A percentile compares a stretch with the other conserved stretches of the same genome.
phyloP scores from a whole-genome alignment of 2,888 invertebrate species.

The Morpho achilles region DNA sequence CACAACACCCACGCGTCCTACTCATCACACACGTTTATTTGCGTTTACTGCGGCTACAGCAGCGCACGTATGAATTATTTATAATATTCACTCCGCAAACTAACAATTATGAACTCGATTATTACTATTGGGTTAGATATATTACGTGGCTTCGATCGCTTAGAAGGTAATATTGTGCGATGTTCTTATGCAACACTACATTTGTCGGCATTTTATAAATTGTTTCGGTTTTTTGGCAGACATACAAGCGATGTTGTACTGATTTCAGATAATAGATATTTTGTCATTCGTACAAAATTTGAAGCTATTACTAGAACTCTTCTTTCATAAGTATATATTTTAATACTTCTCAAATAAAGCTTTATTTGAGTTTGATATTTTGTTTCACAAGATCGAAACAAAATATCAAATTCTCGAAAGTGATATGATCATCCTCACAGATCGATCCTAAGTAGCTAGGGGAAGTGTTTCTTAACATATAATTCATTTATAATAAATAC shows the following conservation, averaged over 20 bases:
- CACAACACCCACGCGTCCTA: constrained; percentile 27
- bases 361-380: too few relatives aligned
- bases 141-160: constrained; percentile 27
- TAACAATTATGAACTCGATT: constrained; percentile 27
- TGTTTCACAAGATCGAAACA: too few relatives aligned
- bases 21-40: constrained; percentile 31
- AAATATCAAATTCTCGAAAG: too few relatives aligned
- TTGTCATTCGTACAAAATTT: background rate
- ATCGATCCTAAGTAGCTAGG: too few relatives aligned
- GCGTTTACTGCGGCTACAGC: constrained; percentile 28
- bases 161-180: constrained; percentile 29
- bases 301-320: background rate
- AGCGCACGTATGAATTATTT: constrained; percentile 32
- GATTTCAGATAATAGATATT: constrained; percentile 1
- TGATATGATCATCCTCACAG: too few relatives aligned
- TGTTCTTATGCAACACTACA: constrained; percentile 20
- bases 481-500: too few relatives aligned
- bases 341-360: background rate
- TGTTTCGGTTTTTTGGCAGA: constrained; percentile 10
- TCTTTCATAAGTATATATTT: background rate
- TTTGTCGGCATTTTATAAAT: constrained; percentile 9
- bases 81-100: constrained; percentile 23
- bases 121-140: constrained; percentile 26
- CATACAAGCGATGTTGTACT: constrained; percentile 1
- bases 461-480: too few relatives aligned